Percentiles rank a stretch among this genome's conserved stretches.
phyloP scores from a whole-genome alignment of 2,113 vertebrate species.

The Motacilla tschutschensis region DNA sequence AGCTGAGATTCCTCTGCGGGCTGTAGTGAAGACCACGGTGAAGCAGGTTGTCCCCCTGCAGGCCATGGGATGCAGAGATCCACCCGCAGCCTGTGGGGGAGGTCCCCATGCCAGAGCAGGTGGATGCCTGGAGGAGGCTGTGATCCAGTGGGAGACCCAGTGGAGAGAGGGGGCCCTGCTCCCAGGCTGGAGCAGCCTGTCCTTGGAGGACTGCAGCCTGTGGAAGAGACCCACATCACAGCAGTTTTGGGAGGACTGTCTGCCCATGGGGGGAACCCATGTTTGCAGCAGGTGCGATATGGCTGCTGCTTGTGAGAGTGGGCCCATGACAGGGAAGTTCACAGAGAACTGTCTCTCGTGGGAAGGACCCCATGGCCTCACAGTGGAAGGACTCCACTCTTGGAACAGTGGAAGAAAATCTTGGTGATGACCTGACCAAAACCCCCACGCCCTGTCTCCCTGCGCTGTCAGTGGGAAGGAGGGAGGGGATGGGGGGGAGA shows the following conservation, averaged over 20 bases:
- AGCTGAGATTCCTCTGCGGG: not conserved
- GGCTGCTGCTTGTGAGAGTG: not conserved
- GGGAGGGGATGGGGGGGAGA: not conserved
- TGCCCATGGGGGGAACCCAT: not conserved
- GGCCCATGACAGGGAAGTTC: not conserved
- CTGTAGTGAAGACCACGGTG: not conserved
- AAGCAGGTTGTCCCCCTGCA: not conserved
- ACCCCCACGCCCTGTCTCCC: not conserved
- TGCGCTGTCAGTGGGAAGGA: accelerated
- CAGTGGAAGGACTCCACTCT: not conserved
- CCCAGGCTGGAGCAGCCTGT: not conserved
- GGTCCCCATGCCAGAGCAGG: too few species aligned
- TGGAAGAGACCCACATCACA: not conserved
- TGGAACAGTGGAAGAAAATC: not conserved
- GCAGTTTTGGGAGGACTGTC: not conserved
- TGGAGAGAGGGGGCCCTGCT: not conserved
- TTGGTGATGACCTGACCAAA: not conserved
- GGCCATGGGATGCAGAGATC: not conserved
- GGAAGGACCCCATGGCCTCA: not conserved
- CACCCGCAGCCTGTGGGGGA: not conserved
- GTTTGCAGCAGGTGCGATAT: not conserved
- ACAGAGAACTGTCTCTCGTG: not conserved
- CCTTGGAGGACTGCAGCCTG: not conserved
- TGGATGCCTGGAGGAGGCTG: not conserved
- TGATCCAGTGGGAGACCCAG: not conserved